phyloP scores from a whole-genome alignment of 2,113 vertebrate species.

The Corynorhinus townsendii region DNA sequence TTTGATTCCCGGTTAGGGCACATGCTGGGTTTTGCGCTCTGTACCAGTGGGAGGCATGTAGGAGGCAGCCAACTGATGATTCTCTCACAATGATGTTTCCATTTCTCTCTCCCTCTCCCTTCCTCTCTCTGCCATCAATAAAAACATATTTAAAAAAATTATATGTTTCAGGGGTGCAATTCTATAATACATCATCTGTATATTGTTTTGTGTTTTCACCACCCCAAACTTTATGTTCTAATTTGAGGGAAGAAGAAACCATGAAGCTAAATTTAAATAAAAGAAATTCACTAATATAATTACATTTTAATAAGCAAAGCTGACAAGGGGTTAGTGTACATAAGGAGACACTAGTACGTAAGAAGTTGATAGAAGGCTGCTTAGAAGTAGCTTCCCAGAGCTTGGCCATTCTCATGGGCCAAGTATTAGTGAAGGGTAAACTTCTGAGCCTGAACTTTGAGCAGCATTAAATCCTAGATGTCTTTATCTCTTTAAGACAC shows the following conservation, averaged over 20 bases:
- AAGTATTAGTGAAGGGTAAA: not conserved
- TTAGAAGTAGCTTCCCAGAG: not conserved
- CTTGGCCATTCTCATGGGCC: not conserved
- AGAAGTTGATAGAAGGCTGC: not conserved
- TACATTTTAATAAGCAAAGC: not conserved
- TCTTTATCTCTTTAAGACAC: not conserved
- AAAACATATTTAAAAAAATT: not conserved
- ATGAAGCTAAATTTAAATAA: not conserved
- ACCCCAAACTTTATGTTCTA: not conserved
- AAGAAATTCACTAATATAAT: not conserved
- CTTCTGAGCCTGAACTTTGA: not conserved
- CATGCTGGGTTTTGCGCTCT: no score
- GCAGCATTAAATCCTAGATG: not conserved
- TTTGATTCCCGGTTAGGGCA: no score
- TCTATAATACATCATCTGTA: not conserved
- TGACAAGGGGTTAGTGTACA: not conserved
- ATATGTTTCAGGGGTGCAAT: not conserved
- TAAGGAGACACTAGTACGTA: not conserved
- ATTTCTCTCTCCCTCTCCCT: no score
- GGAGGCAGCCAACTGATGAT: no score
- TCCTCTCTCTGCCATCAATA: no score
- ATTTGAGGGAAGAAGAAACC: not conserved
- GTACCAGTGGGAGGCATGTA: no score
- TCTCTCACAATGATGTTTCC: no score
- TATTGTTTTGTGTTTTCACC: not conserved